Conservation (phyloP, 2,113 vertebrate genomes). For the Canis aureus region DNA sequence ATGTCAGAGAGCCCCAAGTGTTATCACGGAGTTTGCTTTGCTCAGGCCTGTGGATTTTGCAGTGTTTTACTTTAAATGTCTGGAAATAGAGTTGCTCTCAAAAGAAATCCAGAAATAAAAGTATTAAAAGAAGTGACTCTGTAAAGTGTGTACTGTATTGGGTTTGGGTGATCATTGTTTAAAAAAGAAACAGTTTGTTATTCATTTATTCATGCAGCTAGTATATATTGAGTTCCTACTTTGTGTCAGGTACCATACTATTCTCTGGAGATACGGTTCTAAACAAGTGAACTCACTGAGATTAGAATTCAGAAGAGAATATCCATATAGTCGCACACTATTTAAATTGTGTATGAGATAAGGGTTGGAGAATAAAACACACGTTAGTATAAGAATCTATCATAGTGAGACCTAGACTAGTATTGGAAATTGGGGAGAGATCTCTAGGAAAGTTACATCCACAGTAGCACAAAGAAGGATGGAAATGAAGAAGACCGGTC, state of each 20-base stretch:
- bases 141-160: background rate
- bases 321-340: background rate
- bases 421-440: background rate
- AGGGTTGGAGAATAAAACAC: background rate
- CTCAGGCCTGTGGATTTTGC: constrained; percentile 6
- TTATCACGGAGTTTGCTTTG: constrained; percentile 1
- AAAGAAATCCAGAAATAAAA: constrained; percentile 53
- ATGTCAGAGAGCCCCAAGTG: constrained; percentile 40
- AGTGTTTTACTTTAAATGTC: constrained; percentile 56
- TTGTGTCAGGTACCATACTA: background rate
- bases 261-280: background rate
- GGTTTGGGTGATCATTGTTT: background rate
- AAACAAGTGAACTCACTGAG: background rate
- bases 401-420: background rate
- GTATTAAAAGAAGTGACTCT: background rate
- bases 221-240: background rate
- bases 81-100: constrained; percentile 39
- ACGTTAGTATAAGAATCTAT: background rate
- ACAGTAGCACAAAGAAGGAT: background rate
- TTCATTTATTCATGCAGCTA: background rate
- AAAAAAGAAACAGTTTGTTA: constrained; percentile 5
- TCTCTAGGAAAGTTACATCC: background rate
- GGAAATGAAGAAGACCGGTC: background rate
- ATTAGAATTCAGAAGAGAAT: background rate
- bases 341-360: background rate